These are phyloP conservation scores for Barypeithes pellucidus DNA, from an alignment of 2,888 invertebrate species.

Conservation along the genomic window DNA sequence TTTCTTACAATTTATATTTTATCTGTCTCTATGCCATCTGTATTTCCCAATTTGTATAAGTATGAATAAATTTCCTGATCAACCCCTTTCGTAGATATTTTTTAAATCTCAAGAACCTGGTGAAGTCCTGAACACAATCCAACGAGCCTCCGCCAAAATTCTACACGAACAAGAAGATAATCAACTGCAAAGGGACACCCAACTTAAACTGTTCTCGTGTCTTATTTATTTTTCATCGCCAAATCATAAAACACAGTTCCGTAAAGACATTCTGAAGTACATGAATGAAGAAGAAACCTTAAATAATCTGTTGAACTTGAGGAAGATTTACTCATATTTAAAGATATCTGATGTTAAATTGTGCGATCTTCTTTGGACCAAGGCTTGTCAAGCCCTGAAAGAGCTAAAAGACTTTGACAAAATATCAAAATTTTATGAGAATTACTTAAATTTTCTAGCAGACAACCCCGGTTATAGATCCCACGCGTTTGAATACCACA, in stretches of 20 bases:
- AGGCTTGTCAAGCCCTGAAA: slow-evolving; percentile 66
- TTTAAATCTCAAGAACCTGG: slow-evolving; percentile 73
- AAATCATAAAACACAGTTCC: slow-evolving; percentile 68
- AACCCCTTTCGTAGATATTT: slow-evolving; percentile 66
- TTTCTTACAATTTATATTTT: no score
- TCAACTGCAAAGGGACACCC: slow-evolving; percentile 55
- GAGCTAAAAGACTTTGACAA: slow-evolving; percentile 60
- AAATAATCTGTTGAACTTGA: slow-evolving; percentile 65
- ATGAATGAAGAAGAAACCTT: slow-evolving; percentile 63
- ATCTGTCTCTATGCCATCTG: no score
- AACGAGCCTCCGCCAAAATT: slow-evolving; percentile 67
- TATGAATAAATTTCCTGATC: no score
- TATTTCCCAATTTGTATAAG: no score
- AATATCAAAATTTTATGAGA: slow-evolving; percentile 70
- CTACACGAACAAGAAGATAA: slow-evolving; percentile 65
- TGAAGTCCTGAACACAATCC: slow-evolving; percentile 68
- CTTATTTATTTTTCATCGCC: slow-evolving; percentile 70
- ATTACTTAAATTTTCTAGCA: slow-evolving; percentile 74
- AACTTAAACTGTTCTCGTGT: slow-evolving; percentile 69
- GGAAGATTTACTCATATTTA: slow-evolving; percentile 70
- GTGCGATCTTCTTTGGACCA: slow-evolving; percentile 72
- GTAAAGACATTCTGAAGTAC: slow-evolving; percentile 66
- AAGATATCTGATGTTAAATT: slow-evolving; percentile 71
- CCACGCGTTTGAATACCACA: slow-evolving; percentile 69
- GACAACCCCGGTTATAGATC: slow-evolving; percentile 73